Base-by-base conservation (phyloP, 2,888 invertebrate species). In the Eupithecia insigniata region DNA sequence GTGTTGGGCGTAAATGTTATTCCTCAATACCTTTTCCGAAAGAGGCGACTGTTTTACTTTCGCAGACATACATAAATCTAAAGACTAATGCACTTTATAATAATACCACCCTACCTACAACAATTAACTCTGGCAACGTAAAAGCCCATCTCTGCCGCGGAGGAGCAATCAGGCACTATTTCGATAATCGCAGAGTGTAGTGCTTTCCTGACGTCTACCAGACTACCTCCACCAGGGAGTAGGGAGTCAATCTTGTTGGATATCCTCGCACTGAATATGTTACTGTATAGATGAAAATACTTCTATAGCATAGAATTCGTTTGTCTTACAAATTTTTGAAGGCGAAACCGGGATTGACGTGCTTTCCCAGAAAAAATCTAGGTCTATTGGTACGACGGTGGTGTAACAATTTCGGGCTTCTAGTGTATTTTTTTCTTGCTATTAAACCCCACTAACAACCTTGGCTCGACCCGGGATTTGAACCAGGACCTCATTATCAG, bases 151-250 rank as follows among this genome's bases (percentile, higher is more conserved):
- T 60, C 60, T 30, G 28, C 18, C 18, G 30, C 18, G 16, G 46
- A 62, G 60, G 32, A 68, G 60, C 70, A 67, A 72, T 75, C 75
- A 70, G 70, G 72, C 71, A 58, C 71, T 72, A 72, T 76, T 76
- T 64, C 70, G 74, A 75, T 78, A 78, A 78, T 76, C 69, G 72
- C 36, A 46, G 74, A 26, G 55, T 66, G 32, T 60, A 75, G 73
- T 58, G 76, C 72, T 75, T 71, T 71, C 26, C 55, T 55, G 55
- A 43, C 66, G 62, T 58, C 36, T 61, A 74, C 12, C 0, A 8
- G n/a, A 26, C 55, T 4, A 12, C 55, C 55, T 55, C 5, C 55
- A 10, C 55, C 55, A 55, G 55, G 55, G 55, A 55, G 26, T 14
- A 12, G 2, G n/a, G 55, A 12, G 55, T 14, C 26, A 26, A 26